Evolutionary conservation across 2,888 invertebrate genomes (phyloP), one percentile per base, ranked within the genome.

Genomic region (Thelaira solivaga): DNA sequence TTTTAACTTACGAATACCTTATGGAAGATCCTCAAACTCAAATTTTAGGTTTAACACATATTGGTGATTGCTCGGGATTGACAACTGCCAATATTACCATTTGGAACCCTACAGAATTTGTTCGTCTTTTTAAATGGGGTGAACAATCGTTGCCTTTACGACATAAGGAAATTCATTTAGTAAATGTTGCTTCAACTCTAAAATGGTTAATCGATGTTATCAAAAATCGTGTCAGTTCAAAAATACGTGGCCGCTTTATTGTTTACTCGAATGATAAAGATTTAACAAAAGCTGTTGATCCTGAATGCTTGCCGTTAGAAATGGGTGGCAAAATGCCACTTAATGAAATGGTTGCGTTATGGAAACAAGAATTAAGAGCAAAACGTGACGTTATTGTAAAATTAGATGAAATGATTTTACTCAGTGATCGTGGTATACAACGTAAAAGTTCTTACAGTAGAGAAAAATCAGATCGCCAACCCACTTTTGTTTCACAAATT

Each of bases 71-170:
- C 45, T 88, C 89, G 7, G 92, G 93, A 0, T 90, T 92, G 2
- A 90, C 91, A 16, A 90, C 93, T 2, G 90, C 93, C 0, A 92
- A 93, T 85, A 88, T 94, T 74, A 93, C 94, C 29, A 90, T 93
- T 34, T 94, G 94, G 93, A 92, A 93, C 82, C 93, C 94, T 10
- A 90, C 91, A 10, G 94, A 94, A 88, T 94, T 94, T 84, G 93
- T 91, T 0, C 91, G 92, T 39, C 87, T 94, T 31, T 89, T 94
- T 69, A 93, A 92, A 86, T 94, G 94, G 94, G 93, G 94, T 83
- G 94, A 94, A 93, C 94, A 95, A 91, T 94, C 95, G 0, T 81
- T 94, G 76, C 95, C 96, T 6, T 92, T 95, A 91, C 91, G 95
- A 13, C 95, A 95, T 88, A 95, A 95, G 87, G 92, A 92, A 84